phyloP scores from a whole-genome alignment of 2,797 vertebrate genomes.

The Myotis pilosus region DNA sequence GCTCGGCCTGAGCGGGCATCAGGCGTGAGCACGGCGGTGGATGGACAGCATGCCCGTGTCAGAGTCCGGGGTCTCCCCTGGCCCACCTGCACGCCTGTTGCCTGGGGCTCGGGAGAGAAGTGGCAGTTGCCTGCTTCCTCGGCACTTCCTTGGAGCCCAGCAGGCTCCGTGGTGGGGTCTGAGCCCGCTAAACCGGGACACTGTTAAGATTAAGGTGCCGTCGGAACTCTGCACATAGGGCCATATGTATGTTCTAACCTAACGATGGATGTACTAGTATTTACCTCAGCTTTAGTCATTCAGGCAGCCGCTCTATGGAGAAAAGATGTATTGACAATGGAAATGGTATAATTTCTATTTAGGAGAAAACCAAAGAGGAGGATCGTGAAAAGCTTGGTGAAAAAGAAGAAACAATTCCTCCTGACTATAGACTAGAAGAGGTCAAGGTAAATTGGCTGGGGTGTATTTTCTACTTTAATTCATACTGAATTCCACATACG shows the following conservation, averaged over 20 bases:
- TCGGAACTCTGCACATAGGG: neutral
- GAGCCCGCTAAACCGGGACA: too few species aligned
- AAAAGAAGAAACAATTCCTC: constrained; percentile 85
- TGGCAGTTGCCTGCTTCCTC: neutral
- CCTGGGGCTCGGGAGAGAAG: neutral
- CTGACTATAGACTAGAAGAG: constrained; percentile 82
- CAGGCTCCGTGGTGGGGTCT: too few species aligned
- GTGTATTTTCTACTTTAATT: neutral
- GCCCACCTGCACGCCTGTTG: too few species aligned
- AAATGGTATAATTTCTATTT: neutral
- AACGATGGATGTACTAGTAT: neutral
- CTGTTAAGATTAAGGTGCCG: neutral
- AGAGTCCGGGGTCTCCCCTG: neutral
- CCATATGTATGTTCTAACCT: neutral
- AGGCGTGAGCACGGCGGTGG: accelerated
- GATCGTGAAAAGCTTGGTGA: constrained; percentile 83
- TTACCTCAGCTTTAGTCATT: neutral
- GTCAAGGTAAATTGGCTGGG: constrained; percentile 76
- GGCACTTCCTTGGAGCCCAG: neutral
- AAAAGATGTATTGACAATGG: neutral
- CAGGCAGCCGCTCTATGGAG: neutral
- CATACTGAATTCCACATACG: neutral
- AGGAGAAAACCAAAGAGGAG: constrained; percentile 83
- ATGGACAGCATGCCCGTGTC: accelerated
- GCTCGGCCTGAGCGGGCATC: neutral